phyloP scores from a whole-genome alignment of 1,140 invertebrate genomes.

The Portunus trituberculatus region DNA sequence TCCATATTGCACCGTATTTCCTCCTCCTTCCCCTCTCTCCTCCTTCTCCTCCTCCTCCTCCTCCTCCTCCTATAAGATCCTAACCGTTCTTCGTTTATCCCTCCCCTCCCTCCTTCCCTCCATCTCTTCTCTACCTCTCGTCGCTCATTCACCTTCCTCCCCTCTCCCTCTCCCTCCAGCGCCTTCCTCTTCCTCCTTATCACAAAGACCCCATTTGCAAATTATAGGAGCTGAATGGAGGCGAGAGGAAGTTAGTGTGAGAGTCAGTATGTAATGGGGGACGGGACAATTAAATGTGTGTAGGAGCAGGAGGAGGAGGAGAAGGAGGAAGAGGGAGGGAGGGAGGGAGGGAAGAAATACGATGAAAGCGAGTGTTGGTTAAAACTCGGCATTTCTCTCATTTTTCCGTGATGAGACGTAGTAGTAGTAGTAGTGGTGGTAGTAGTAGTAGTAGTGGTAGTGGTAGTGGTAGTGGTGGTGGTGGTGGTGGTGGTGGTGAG shows the following conservation, averaged over 20 bases:
- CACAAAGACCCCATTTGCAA: conserved; percentile 12
- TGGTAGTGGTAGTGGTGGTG: too few relatives aligned
- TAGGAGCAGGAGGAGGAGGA: neutral
- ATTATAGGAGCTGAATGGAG: neutral
- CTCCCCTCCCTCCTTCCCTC: neutral
- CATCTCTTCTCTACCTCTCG: neutral
- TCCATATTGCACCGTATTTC: neutral
- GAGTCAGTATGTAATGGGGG: neutral
- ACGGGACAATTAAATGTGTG: neutral
- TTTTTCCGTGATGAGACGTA: too few relatives aligned
- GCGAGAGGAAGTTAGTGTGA: neutral
- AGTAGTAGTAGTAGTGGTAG: too few relatives aligned
- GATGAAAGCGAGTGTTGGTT: neutral
- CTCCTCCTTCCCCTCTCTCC: neutral
- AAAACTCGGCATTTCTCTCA: neutral
- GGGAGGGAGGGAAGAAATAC: neutral
- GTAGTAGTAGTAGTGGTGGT: too few relatives aligned
- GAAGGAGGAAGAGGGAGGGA: neutral
- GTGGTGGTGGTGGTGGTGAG: too few relatives aligned
- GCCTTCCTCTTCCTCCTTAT: neutral
- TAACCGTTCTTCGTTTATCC: too few relatives aligned
- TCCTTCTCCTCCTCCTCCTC: too few relatives aligned
- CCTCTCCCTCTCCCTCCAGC: neutral
- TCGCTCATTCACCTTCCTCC: neutral
- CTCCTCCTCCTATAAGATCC: too few relatives aligned